Percentiles rank a stretch among this genome's conserved stretches.
phyloP scores from a whole-genome alignment of 2,888 invertebrate genomes.

The Chrysina gloriosa region DNA sequence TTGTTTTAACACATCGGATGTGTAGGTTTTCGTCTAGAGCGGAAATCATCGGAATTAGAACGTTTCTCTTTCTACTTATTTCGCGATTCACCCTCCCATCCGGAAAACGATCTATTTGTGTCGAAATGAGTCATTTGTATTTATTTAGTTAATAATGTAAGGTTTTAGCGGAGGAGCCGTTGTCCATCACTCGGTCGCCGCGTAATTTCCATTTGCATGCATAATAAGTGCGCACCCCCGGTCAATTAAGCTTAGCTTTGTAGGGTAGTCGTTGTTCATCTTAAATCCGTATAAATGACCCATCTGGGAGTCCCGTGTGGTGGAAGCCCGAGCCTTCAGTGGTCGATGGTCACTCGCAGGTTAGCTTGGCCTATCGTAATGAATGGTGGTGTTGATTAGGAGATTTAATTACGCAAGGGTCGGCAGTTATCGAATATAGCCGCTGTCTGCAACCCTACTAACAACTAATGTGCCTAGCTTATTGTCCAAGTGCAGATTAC shows the following conservation, averaged over 20 bases:
- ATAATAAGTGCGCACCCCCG: constrained; percentile 61
- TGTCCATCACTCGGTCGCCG: constrained; percentile 59
- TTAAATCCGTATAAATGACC: constrained; percentile 65
- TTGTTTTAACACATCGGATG: background rate
- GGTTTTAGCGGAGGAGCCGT: constrained; percentile 45
- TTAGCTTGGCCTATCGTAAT: constrained; percentile 56
- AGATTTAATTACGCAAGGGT: constrained; percentile 63
- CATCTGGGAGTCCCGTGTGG: constrained; percentile 59
- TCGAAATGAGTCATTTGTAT: constrained; percentile 50
- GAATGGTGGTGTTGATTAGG: constrained; percentile 65
- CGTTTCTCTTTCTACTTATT: too few species aligned
- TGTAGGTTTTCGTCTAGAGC: background rate
- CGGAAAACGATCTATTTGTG: too few species aligned
- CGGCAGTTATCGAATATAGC: constrained; percentile 53
- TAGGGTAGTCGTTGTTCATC: constrained; percentile 60
- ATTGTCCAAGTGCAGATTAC: constrained; percentile 42
- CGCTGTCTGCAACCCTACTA: constrained; percentile 41
- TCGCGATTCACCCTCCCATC: too few species aligned
- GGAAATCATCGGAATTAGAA: background rate
- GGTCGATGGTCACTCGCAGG: constrained; percentile 55
- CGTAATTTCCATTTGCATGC: constrained; percentile 63
- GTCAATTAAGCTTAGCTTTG: constrained; percentile 62
- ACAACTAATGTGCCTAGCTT: constrained; percentile 47
- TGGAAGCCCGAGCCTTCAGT: constrained; percentile 43
- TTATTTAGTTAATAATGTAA: constrained; percentile 51